These are phyloP conservation scores for Hylyphantes graminicola DNA, from an alignment of 1,140 invertebrate genomes.

Conservation along the genomic window DNA sequence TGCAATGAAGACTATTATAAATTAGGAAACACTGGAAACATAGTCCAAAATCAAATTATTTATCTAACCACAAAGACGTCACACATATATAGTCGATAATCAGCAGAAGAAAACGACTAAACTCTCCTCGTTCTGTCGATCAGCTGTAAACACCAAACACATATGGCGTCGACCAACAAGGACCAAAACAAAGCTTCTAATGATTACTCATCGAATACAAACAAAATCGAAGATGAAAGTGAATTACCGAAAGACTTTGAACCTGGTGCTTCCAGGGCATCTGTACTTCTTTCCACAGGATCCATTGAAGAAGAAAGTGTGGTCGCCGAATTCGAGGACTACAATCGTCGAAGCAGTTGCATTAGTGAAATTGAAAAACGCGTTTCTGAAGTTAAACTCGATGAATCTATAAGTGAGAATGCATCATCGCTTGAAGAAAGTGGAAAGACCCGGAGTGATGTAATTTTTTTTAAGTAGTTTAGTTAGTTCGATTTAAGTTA, in stretches of 20 bases:
- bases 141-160: conserved; percentile 17
- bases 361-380: conserved; percentile 58
- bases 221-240: conserved; percentile 44
- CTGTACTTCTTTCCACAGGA: conserved; percentile 77
- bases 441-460: conserved; percentile 23
- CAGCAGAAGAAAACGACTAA: conserved; percentile 4
- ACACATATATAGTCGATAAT: no score
- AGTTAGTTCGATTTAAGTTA: neutral
- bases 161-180: conserved; percentile 34
- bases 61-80: no score
- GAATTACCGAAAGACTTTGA: conserved; percentile 67
- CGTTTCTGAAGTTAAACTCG: conserved; percentile 19
- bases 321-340: conserved; percentile 41
- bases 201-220: neutral
- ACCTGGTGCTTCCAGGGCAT: conserved; percentile 73
- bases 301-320: conserved; percentile 76
- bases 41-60: no score
- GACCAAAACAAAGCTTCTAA: neutral
- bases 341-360: conserved; percentile 42
- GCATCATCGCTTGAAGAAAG: neutral
- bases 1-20: no score
- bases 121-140: neutral
- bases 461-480: neutral
- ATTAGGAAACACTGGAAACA: no score
- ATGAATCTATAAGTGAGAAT: conserved; percentile 11